Base-by-base conservation (phyloP, 64 coral and sea anemone genomes). In the Actinia tenebrosa region DNA sequence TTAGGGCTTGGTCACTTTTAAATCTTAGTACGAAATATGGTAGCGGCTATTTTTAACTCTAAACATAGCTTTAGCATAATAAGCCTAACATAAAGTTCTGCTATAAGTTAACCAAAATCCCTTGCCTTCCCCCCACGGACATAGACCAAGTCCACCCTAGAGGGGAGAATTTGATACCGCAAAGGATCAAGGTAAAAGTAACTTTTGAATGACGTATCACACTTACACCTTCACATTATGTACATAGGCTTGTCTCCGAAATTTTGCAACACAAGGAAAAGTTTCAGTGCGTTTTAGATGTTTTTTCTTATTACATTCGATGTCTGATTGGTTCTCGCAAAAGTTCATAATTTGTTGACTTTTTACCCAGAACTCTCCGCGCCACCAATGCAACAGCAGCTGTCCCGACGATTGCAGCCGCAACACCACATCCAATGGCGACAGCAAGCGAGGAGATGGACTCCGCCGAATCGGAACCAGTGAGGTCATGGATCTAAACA, bases 281-380 rank as follows among this genome's bases (percentile, higher is more conserved):
- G 15, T 61, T n/a, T n/a, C n/a, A n/a, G n/a, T n/a, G n/a, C n/a
- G n/a, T n/a, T n/a, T 64, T 64, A 0, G 17, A 16, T 18, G 61
- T 64, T 23, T 25, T 22, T 64, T 59, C 18, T 58, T 50, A 23
- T 84, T 83, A 97, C 83, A 90, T 97, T 22, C 87, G 82, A 71
- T 97, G 88, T 27, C 88, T 87, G 64, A 97, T 97, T 88, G 94
- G 94, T 62, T 89, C 89, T 60, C 91, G 86, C 23, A 97, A 80
- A 18, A 97, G 88, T 86, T 97, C 94, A 90, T 97, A 97, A 90
- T 93, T 97, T 66, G 92, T 93, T 60, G 94, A 85, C 55, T 92
- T 97, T 97, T 97, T 97, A 97, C 94, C 94, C 88, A 97, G 72
- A 86, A 97, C 91, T 89, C 92, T 97, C 80, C 91, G 66, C 15